Evolutionary conservation across 2,888 invertebrate genomes (phyloP).

Genomic region (Bombylius major): DNA sequence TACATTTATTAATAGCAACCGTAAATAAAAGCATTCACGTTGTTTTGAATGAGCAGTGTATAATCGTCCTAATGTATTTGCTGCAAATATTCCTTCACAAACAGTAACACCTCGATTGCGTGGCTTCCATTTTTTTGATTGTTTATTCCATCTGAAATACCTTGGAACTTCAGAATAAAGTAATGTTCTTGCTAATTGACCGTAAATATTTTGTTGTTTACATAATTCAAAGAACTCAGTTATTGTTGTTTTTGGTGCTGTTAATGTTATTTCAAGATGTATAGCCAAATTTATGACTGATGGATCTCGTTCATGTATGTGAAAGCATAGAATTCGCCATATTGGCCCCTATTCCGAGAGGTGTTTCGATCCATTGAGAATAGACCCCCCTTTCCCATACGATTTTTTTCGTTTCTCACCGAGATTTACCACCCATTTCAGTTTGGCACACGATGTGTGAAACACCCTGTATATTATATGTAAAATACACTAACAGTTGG

Average conservation of each 20-base stretch:
- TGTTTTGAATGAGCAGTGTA: too few species aligned
- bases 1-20: background rate
- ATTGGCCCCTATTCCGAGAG: too few species aligned
- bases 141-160: slow-evolving; percentile 25
- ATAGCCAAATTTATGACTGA: background rate
- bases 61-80: too few species aligned
- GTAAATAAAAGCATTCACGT: too few species aligned
- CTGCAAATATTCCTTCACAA: too few species aligned
- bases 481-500: too few species aligned
- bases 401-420: too few species aligned
- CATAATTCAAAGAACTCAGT: background rate
- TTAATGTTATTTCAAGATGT: background rate
- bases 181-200: slow-evolving; percentile 22
- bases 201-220: background rate
- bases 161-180: slow-evolving; percentile 24
- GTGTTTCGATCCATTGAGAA: too few species aligned
- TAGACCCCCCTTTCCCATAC: too few species aligned
- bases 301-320: background rate
- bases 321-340: background rate
- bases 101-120: slow-evolving; percentile 19
- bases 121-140: slow-evolving; percentile 22
- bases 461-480: too few species aligned
- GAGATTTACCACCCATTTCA: too few species aligned
- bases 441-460: too few species aligned
- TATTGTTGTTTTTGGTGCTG: background rate